A percentile compares a stretch with the other conserved stretches of the same genome.
Evolutionary conservation across 1,140 invertebrate genomes (phyloP).

Genomic region (Drosophila guanche): DNA sequence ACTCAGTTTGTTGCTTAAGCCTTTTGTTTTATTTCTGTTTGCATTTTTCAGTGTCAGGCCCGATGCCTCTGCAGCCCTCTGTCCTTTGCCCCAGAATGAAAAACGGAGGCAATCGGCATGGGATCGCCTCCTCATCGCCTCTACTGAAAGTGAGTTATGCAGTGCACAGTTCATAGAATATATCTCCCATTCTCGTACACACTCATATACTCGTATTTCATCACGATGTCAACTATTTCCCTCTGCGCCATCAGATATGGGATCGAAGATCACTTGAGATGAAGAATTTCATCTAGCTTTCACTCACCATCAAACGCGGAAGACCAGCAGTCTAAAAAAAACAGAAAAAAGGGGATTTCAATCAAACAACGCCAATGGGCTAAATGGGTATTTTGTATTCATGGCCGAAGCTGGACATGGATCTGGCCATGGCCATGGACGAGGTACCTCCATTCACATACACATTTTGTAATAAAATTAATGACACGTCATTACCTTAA

Average conservation of each 20-base stretch:
- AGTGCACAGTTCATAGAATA: conserved; percentile 78
- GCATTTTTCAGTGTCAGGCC: conserved; percentile 78
- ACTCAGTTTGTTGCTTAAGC: conserved; percentile 82
- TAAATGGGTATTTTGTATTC: conserved; percentile 48
- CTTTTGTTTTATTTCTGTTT: conserved; percentile 83
- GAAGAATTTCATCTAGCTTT: conserved; percentile 11
- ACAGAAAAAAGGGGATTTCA: conserved; percentile 47
- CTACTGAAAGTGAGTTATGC: conserved; percentile 72
- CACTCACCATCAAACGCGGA: conserved; percentile 66
- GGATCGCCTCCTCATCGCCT: conserved; percentile 40
- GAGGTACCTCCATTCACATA: conserved; percentile 46
- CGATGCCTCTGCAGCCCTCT: conserved; percentile 11
- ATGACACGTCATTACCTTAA: conserved; percentile 83
- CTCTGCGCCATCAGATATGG: conserved; percentile 14
- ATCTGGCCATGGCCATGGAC: not conserved
- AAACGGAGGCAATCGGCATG: conserved; percentile 53
- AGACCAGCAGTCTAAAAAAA: conserved; percentile 68
- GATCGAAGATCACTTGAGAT: conserved; percentile 6
- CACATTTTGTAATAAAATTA: conserved; percentile 83
- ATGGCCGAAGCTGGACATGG: conserved; percentile 15
- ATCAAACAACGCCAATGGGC: conserved; percentile 70
- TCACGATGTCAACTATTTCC: conserved; percentile 61
- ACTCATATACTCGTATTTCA: conserved; percentile 61
- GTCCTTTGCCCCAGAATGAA: conserved; percentile 1
- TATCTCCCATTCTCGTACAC: conserved; percentile 51